These are phyloP conservation scores for Melipona beecheii DNA, from an alignment of 2,888 invertebrate genomes.

Conservation along the genomic window DNA sequence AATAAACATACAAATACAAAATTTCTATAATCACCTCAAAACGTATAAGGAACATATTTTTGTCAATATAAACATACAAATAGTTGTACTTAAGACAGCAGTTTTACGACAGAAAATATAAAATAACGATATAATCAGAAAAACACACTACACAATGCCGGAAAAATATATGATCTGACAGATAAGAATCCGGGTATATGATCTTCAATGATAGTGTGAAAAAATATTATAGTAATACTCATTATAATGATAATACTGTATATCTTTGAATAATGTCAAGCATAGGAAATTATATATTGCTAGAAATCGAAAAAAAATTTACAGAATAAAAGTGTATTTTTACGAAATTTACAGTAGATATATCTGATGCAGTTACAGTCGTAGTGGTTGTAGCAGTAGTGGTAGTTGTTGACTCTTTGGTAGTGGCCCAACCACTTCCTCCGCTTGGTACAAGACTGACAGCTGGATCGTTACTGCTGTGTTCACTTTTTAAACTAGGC, in stretches of 20 bases:
- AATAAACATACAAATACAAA: not conserved
- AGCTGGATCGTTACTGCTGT: conserved; percentile 91
- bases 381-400: conserved; percentile 79
- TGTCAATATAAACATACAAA: no score
- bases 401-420: conserved; percentile 85
- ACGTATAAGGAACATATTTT: no score
- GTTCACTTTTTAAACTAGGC: conserved; percentile 99
- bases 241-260: no score
- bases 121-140: no score
- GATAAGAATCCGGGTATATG: not conserved
- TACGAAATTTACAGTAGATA: conserved; percentile 56
- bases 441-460: conserved; percentile 92
- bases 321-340: not conserved
- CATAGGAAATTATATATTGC: no score
- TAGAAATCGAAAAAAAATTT: not conserved
- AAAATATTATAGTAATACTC: no score
- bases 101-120: no score
- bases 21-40: not conserved
- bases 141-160: no score
- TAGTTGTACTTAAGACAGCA: no score
- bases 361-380: conserved; percentile 77
- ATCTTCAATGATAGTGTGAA: no score
- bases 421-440: conserved; percentile 91
- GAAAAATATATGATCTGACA: not conserved
- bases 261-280: not conserved